Base-by-base conservation (phyloP, 2,888 invertebrate genomes). In the Hyposoter didymator region DNA sequence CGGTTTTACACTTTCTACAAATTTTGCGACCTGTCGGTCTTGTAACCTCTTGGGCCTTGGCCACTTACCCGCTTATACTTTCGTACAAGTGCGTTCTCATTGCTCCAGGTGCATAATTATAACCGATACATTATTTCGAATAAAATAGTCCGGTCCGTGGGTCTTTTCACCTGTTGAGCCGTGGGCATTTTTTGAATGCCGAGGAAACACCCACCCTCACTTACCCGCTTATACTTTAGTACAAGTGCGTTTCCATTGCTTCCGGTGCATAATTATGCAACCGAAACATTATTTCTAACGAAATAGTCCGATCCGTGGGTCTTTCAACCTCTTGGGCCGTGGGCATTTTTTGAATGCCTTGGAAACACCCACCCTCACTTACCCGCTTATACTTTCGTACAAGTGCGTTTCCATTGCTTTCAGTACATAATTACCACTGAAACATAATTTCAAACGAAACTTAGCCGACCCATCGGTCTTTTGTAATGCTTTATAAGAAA, bases 301-400 rank as follows among this genome's bases (percentile, higher is more conserved):
- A 52, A 5, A n/a, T 19, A 1, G n/a, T 52, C 52, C 52, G 52
- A 12, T n/a, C 7, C 52, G n/a, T 7, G 10, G 52, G 19, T 52
- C 8, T 19, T 19, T 52, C 6, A 49, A 47, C 49, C 49, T n/a
- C 0, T 49, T 49, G 5, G 2, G 49, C 49, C 14, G 35, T 4
- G 0, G 35, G 35, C 35, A 35, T 35, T 6, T 52, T 72, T 22
- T 6, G 7, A 32, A 49, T 49, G 72, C 32, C 22, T 17, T 2
- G 49, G 72, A 32, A 72, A 72, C 35, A 52, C 52, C 72, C 72
- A 52, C 72, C 52, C 72, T n/a, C n/a, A n/a, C n/a, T n/a, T 32
- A 72, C 52, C 72, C 72, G 52, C 72, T 72, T 32, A 52, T 28
- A 72, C 72, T 47, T 22, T n/a, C 43, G 72, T 52, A 72, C 49